Conservation (phyloP, 1,140 invertebrate genomes). For the Solenopsis invicta region DNA sequence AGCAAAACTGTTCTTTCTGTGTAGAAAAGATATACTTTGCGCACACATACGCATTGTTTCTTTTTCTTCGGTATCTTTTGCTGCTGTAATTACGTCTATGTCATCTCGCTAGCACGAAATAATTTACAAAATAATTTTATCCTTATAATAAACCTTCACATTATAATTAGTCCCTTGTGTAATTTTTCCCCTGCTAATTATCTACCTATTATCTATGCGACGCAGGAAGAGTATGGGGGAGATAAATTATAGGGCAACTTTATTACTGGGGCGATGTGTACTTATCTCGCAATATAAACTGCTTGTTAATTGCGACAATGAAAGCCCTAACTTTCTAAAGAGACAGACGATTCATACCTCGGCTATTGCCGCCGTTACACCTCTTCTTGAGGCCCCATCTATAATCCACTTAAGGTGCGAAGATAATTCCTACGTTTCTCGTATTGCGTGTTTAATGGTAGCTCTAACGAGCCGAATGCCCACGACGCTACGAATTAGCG, state of each 20-base stretch:
- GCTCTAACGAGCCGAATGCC: conserved; percentile 52
- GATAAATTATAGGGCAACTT: conserved; percentile 15
- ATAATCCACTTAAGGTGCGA: conserved; percentile 54
- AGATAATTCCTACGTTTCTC: conserved; percentile 49
- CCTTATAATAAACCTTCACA: not conserved
- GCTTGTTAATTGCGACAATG: conserved; percentile 29
- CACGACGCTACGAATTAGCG: conserved; percentile 58
- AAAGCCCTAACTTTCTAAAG: not conserved
- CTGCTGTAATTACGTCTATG: not conserved
- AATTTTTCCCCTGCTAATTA: conserved; percentile 3
- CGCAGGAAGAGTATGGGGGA: not conserved
- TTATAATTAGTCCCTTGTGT: conserved; percentile 2
- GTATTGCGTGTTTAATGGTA: conserved; percentile 59
- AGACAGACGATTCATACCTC: conserved; percentile 10
- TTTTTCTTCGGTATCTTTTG: not conserved
- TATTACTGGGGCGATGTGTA: not conserved
- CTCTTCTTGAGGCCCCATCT: conserved; percentile 17
- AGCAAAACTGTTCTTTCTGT: too few relatives aligned
- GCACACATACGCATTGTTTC: not conserved
- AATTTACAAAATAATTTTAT: conserved; percentile 13
- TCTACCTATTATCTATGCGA: not conserved
- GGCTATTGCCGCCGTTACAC: not conserved
- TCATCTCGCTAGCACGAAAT: not conserved
- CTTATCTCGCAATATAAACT: conserved; percentile 42
- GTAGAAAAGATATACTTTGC: too few relatives aligned